Conservation (phyloP, 2,797 vertebrate genomes). For the Cyprinella venusta region DNA sequence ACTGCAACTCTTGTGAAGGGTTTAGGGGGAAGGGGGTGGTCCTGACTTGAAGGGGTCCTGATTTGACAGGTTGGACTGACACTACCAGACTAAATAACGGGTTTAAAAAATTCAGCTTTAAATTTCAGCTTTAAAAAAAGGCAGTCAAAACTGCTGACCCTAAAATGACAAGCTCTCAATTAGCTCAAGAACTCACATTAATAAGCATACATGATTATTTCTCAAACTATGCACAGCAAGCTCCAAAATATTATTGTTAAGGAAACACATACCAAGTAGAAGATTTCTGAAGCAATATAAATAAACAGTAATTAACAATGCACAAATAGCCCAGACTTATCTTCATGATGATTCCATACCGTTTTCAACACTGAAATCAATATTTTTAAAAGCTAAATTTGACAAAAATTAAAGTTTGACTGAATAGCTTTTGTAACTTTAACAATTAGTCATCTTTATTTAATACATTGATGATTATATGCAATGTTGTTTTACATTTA, state of each 20-base stretch:
- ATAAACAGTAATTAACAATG: no score
- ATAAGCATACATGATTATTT: not conserved
- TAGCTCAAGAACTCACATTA: not conserved
- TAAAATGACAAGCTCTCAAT: not conserved
- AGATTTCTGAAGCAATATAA: not conserved
- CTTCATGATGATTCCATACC: not conserved
- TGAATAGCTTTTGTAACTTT: no score
- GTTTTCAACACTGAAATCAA: not conserved
- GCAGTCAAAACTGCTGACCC: not conserved
- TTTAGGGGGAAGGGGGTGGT: not conserved
- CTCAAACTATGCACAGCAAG: conserved; percentile 2
- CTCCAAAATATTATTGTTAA: not conserved
- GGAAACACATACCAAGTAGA: not conserved
- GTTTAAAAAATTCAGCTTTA: no score
- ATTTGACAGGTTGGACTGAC: conserved; percentile 3
- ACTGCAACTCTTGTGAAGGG: conserved; percentile 15
- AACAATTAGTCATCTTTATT: no score
- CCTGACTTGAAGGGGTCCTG: not conserved
- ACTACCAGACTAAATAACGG: conserved; percentile 3
- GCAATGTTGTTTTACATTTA: no score
- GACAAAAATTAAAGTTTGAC: no score
- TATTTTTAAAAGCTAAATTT: not conserved
- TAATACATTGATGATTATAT: no score
- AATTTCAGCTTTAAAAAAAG: conserved; percentile 10
- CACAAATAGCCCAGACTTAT: no score